Base-by-base conservation (phyloP, 2,888 invertebrate genomes). In the Drosophila limbata region DNA sequence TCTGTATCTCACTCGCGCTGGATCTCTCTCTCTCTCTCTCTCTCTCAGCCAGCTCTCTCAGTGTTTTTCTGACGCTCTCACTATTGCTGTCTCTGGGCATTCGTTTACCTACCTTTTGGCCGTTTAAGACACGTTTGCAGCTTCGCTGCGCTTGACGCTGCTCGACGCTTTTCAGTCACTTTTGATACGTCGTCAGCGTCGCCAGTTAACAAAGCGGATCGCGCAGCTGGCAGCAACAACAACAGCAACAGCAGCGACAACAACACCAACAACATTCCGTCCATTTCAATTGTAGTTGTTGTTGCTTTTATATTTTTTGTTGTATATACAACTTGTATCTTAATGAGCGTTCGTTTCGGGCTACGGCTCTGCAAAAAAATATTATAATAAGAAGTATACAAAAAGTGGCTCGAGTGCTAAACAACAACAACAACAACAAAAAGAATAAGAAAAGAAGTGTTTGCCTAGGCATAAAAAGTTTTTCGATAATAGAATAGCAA, bases 71-170 rank as follows among this genome's bases (percentile, higher is more conserved):
- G 61, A 47, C 53, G 21, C 37, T 10, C 51, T 25, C 11, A n/a
- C n/a, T n/a, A n/a, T 13, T 5, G 35, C 37, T 21, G 35, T 42
- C 15, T n/a, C 17, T 52, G 42, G 44, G 44, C 40, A 48, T 40
- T 31, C 19, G 51, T 39, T 63, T 71, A 56, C 57, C 35, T 45
- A 72, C 66, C 73, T 59, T 71, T 71, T 59, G 56, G 73, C 63
- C 67, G 74, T 84, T 70, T 77, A 86, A 84, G 84, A 86, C 84
- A 84, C 84, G 84, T 84, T 84, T 84, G 81, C 81, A 86, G 79
- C 84, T 78, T 76, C 69, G 84, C 44, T 77, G 73, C 81, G 86
- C 69, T 81, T 77, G 67, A 45, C 28, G 69, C 65, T 56, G 65
- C 21, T 73, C 68, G 56, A 48, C 62, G 62, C 72, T 71, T 77